Base-by-base conservation (phyloP, 1,140 invertebrate species). In the Metaphire vulgaris region DNA sequence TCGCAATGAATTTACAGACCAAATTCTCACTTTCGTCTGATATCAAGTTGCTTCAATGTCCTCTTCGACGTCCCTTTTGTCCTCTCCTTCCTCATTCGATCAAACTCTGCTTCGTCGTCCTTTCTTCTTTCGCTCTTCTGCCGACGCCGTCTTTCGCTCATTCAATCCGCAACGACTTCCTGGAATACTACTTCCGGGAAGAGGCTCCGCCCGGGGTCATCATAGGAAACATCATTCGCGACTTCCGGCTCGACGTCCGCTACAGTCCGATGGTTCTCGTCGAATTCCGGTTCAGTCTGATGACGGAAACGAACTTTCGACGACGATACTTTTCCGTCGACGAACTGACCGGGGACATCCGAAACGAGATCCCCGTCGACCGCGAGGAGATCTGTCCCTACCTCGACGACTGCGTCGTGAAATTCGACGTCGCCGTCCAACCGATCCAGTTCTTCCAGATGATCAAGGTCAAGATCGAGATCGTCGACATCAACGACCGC, bases 401-500 rank as follows among this genome's bases (percentile, higher is more conserved):
- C n/a, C 28, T 33, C 1, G 32, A 72, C 2, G 34, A 72, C 15
- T 78, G 77, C 66, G 31, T 66, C 14, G 30, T 76, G 21, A 67
- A 70, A 28, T 72, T 78, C 33, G 67, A 74, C 33, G 64, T 78
- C 12, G 77, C 69, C 0, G 65, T 78, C 6, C 74, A 71, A 6
- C 69, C 74, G 56, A 32, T 56, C 66, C 26, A 78, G 33, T 76
- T 76, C 31, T 75, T 78, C 26, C 56, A 81, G 76, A 83, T 85
- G 33, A 81, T 85, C 69, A 80, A 81, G 71, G 78, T 86, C 65
- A 79, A 80, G 33, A 76, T 86, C 0, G 77, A 80, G 1, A 72
- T 86, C 6, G 75, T 82, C 0, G 95, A 97, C 84, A 93, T 92
- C 12, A 98, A 98, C 85, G 96, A 98, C 88, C 97, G 97, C 85